A percentile compares a stretch with the other conserved stretches of the same genome.
Evolutionary conservation across 2,888 invertebrate genomes (phyloP).

Genomic region (Anagyrus pseudococci): DNA sequence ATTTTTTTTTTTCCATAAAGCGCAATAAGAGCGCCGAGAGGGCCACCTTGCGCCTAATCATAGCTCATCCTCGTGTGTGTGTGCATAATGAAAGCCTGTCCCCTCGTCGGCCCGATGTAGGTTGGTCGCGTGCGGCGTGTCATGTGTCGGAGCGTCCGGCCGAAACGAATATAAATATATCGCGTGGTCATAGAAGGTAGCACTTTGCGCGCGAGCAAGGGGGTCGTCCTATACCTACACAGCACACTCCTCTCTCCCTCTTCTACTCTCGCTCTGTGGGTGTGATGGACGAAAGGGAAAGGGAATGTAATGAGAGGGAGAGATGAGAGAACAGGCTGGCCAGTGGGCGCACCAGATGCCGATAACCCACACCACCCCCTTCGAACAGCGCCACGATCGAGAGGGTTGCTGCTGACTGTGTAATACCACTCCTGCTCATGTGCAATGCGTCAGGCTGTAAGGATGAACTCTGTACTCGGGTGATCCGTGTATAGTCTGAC

Average conservation of each 20-base stretch:
- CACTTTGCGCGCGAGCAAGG: slow-evolving; percentile 21
- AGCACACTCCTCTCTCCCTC: too few relatives aligned
- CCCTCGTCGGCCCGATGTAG: background rate
- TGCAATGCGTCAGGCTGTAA: slow-evolving; percentile 19
- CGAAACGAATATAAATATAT: slow-evolving; percentile 30
- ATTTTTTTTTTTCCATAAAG: background rate
- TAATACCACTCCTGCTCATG: slow-evolving; percentile 16
- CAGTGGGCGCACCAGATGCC: slow-evolving; percentile 51
- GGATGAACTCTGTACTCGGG: slow-evolving; percentile 2
- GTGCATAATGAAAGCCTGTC: slow-evolving; percentile 21
- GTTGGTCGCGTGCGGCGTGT: slow-evolving; percentile 44
- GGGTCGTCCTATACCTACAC: background rate
- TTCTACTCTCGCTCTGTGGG: too few relatives aligned
- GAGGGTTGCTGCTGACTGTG: background rate
- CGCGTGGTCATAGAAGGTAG: slow-evolving; percentile 34
- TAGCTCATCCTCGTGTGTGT: slow-evolving; percentile 3
- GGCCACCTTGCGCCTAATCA: slow-evolving; percentile 10
- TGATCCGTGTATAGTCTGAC: too few relatives aligned
- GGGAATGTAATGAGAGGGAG: slow-evolving; percentile 25
- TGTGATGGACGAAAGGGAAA: slow-evolving; percentile 3
- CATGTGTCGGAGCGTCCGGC: slow-evolving; percentile 43
- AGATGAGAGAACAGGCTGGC: slow-evolving; percentile 25
- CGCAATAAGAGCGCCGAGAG: background rate
- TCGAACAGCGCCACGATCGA: background rate
- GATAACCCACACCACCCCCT: slow-evolving; percentile 36